These are phyloP conservation scores for Synergus umbraculus DNA, from an alignment of 2,888 invertebrate genomes.

Conservation along the genomic window DNA sequence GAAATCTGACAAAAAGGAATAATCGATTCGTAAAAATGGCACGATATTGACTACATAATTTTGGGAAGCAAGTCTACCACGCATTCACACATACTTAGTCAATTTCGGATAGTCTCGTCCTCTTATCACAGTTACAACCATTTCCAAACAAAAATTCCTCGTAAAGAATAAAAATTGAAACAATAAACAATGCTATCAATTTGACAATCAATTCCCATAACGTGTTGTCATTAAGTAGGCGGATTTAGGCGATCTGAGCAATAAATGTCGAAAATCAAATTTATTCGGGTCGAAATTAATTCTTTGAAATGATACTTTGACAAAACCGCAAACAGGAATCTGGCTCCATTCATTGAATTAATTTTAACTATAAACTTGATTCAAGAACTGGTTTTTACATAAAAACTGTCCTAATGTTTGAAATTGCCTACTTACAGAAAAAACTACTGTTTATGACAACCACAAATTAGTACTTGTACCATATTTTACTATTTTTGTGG, in stretches of 20 bases:
- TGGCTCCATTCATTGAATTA: slow-evolving; percentile 3
- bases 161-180: slow-evolving; percentile 33
- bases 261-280: slow-evolving; percentile 5
- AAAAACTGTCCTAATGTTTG: not conserved
- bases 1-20: slow-evolving; percentile 14
- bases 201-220: slow-evolving; percentile 29
- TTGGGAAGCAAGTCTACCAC: slow-evolving; percentile 27
- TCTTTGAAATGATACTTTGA: slow-evolving; percentile 26
- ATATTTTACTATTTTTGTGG: too few species aligned
- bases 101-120: slow-evolving; percentile 32
- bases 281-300: slow-evolving; percentile 32
- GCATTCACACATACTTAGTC: not conserved
- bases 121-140: slow-evolving; percentile 38
- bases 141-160: not conserved
- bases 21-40: slow-evolving; percentile 37
- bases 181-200: slow-evolving; percentile 31
- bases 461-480: too few species aligned
- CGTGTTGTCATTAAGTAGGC: slow-evolving; percentile 12
- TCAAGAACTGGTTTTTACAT: not conserved
- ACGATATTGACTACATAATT: slow-evolving; percentile 41
- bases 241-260: slow-evolving; percentile 1
- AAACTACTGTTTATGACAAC: too few species aligned
- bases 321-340: slow-evolving; percentile 17
- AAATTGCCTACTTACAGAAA: not conserved
- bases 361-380: not conserved